These are phyloP conservation scores for Ornithoptera alexandrae DNA, from an alignment of 2,888 invertebrate genomes.

Conservation along the genomic window DNA sequence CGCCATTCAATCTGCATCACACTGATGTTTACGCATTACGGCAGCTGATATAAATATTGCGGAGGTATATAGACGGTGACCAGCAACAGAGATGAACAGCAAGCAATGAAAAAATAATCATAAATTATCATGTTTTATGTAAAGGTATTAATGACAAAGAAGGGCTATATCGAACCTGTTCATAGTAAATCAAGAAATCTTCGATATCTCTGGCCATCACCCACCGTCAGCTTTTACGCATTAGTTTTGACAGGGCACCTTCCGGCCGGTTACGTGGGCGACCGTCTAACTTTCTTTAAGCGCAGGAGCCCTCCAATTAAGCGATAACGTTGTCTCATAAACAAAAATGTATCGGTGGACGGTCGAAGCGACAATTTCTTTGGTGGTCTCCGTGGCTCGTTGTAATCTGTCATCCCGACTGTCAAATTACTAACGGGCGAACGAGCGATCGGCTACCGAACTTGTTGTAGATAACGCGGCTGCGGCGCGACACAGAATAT, in stretches of 20 bases:
- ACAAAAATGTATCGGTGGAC: constrained; percentile 64
- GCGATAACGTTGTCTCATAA: constrained; percentile 58
- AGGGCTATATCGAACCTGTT: background rate
- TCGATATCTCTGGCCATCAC: constrained; percentile 9
- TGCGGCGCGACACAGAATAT: constrained; percentile 56
- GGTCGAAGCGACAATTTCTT: constrained; percentile 65
- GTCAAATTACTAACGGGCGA: constrained; percentile 80
- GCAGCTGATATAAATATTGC: background rate
- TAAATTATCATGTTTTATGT: background rate
- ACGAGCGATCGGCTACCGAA: constrained; percentile 78
- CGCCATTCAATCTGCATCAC: background rate
- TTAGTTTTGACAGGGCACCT: constrained; percentile 22
- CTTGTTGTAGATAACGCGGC: constrained; percentile 74
- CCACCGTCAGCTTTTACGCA: constrained; percentile 8
- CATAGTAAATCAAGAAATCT: background rate
- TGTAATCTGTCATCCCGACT: constrained; percentile 79
- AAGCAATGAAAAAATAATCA: too few relatives aligned
- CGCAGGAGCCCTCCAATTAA: constrained; percentile 68
- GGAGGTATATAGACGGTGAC: too few relatives aligned
- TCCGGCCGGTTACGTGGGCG: constrained; percentile 31
- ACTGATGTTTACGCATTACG: background rate
- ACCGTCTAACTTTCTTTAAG: constrained; percentile 36
- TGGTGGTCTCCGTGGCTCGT: constrained; percentile 68
- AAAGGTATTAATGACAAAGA: background rate
- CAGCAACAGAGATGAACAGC: too few relatives aligned